Evolutionary conservation across 2,113 vertebrate genomes (phyloP), one percentile per base, ranked within the genome.

Genomic region (Rhinoderma darwinii): DNA sequence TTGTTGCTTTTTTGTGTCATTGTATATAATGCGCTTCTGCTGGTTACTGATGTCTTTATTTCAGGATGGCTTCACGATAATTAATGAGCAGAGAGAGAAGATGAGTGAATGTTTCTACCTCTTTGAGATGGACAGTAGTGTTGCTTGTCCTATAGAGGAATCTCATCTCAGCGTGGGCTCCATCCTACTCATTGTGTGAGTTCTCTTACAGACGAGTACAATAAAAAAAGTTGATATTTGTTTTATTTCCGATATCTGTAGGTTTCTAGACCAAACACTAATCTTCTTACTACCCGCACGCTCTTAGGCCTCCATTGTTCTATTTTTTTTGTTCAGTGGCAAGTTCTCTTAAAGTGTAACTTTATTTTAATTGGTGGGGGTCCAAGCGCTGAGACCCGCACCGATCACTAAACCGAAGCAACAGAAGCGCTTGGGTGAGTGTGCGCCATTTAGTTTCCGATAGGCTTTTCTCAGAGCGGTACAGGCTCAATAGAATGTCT

Each of bases 181-280:
- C 75, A 93, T 99, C 87, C 89, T 99, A 2, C 95, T 99, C 44
- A 96, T 99, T 89, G 95, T 95, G 98, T 99, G 89, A 94, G 98
- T 96, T 8, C 17, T 35, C 4, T 0, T n/a, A 20, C 2, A 35
- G 5, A 50, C 41, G 17, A 54, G 18, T 3, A 54, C 2, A 54
- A 20, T 20, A 54, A 3, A 20, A 61, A 61, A 61, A 11, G 0
- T 61, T 61, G 2, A 54, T 54, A 11, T 61, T n/a, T 27, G 59
- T 17, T 51, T 3, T 12, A 20, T 20, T 51, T 66, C 27, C 15
- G 61, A 14, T 61, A 27, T 27, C n/a, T 61, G n/a, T 61, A 66
- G 61, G 61, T 2, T 56, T 25, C 54, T 56, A 25, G 14, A 50
- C 47, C 9, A n/a, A n/a, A n/a, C n/a, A n/a, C n/a, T n/a, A n/a